Conservation (phyloP, 2,797 vertebrate species). For the Percopsis omiscomaycus region DNA sequence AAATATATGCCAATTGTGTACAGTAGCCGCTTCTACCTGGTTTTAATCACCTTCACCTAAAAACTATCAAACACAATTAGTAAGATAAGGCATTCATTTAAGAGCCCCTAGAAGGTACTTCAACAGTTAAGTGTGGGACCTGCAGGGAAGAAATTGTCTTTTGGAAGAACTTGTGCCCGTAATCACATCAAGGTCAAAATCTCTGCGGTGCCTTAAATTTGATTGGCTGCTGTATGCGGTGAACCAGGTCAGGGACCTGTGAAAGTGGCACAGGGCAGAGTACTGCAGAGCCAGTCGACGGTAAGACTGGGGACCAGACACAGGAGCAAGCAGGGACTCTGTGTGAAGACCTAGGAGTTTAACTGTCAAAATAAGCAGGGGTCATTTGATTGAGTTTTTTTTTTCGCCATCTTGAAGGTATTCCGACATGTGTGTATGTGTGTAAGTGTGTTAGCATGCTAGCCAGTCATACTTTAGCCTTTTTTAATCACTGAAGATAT, state of each 20-base stretch:
- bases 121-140: slow-evolving; percentile 28
- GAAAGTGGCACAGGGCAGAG: slow-evolving; percentile 64
- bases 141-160: slow-evolving; percentile 10
- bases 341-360: background rate
- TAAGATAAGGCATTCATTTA: background rate
- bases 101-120: slow-evolving; percentile 8
- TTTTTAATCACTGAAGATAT: too few species aligned
- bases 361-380: too few species aligned
- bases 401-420: background rate
- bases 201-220: slow-evolving; percentile 49
- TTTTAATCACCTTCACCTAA: too few species aligned
- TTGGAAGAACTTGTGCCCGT: slow-evolving; percentile 50
- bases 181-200: slow-evolving; percentile 68
- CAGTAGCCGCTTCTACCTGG: too few species aligned
- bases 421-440: background rate
- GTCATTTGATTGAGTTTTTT: too few species aligned
- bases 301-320: slow-evolving; percentile 31
- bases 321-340: slow-evolving; percentile 28
- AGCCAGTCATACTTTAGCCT: background rate
- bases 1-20: too few species aligned
- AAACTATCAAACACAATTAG: too few species aligned
- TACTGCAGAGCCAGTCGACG: slow-evolving; percentile 48
- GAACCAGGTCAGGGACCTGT: slow-evolving; percentile 66
- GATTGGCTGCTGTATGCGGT: slow-evolving; percentile 64
- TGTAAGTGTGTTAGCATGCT: background rate